phyloP scores from a whole-genome alignment of 2,113 vertebrate genomes.

The Ursus arctos region DNA sequence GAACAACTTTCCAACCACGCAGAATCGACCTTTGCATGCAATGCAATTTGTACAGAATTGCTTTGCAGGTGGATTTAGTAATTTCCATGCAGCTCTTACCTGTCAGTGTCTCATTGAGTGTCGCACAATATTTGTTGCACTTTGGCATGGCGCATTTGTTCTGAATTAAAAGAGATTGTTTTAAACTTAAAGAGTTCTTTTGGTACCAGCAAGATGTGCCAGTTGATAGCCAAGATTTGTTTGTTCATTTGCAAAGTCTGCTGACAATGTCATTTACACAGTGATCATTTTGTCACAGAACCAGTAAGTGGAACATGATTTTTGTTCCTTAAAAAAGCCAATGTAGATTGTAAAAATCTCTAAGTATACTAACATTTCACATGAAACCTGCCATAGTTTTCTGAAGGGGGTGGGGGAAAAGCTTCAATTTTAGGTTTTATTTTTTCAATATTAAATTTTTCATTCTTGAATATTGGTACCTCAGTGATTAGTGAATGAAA shows the following conservation, averaged over 20 bases:
- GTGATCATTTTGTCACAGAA: constrained; percentile 87
- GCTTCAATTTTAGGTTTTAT: constrained; percentile 90
- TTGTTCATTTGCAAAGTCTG: constrained; percentile 89
- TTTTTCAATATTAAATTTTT: constrained; percentile 92
- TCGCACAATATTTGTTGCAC: constrained; percentile 92
- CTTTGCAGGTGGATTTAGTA: constrained; percentile 91
- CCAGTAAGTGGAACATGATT: constrained; percentile 86
- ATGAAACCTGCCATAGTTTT: constrained; percentile 92
- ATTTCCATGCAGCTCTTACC: constrained; percentile 91
- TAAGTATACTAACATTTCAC: constrained; percentile 92
- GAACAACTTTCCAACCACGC: constrained; percentile 83
- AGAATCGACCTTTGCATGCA: constrained; percentile 89
- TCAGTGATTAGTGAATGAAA: constrained; percentile 92
- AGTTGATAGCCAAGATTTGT: constrained; percentile 88
- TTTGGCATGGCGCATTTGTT: constrained; percentile 92
- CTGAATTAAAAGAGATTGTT: constrained; percentile 89
- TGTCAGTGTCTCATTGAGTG: constrained; percentile 92
- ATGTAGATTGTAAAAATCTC: constrained; percentile 90
- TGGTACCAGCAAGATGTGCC: constrained; percentile 91
- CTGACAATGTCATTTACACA: constrained; percentile 88
- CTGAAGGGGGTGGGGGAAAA: constrained; percentile 80
- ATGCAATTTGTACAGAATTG: constrained; percentile 90
- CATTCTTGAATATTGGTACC: constrained; percentile 92
- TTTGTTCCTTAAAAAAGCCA: constrained; percentile 89
- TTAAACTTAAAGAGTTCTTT: constrained; percentile 87